phyloP scores from a whole-genome alignment of 2,797 vertebrate species.

The Manis crassicaudata region DNA sequence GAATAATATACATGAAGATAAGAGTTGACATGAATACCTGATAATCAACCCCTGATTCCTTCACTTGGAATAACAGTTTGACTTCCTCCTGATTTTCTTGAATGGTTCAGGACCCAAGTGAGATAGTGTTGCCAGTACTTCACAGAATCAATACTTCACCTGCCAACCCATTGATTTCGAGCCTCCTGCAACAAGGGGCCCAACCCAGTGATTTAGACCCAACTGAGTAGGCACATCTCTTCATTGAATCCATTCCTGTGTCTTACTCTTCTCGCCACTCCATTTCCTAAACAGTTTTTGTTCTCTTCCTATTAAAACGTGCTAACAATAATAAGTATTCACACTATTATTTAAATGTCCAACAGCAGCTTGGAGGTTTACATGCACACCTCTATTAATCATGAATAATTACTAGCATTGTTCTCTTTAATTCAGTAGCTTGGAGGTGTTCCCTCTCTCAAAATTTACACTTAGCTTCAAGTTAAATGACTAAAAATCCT shows the following conservation, averaged over 20 bases:
- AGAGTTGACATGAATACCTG: not conserved
- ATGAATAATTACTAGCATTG: too few species aligned
- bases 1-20: not conserved
- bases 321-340: conserved; percentile 12
- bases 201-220: not conserved
- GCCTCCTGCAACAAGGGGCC: not conserved
- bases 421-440: not conserved
- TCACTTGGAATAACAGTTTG: not conserved
- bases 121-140: not conserved
- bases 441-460: conserved; percentile 35
- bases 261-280: not conserved
- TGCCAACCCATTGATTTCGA: not conserved
- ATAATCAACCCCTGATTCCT: not conserved
- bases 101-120: not conserved
- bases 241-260: not conserved
- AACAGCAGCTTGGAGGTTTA: not conserved
- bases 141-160: not conserved
- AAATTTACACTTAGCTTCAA: conserved; percentile 61
- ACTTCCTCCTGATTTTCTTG: not conserved
- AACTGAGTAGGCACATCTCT: not conserved
- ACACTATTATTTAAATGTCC: not conserved
- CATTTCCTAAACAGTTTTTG: not conserved
- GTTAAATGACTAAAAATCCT: conserved; percentile 42
- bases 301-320: conserved; percentile 27
- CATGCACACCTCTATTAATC: too few species aligned